Evolutionary conservation across 2,113 vertebrate species (phyloP).

Genomic region (Cygnus atratus): DNA sequence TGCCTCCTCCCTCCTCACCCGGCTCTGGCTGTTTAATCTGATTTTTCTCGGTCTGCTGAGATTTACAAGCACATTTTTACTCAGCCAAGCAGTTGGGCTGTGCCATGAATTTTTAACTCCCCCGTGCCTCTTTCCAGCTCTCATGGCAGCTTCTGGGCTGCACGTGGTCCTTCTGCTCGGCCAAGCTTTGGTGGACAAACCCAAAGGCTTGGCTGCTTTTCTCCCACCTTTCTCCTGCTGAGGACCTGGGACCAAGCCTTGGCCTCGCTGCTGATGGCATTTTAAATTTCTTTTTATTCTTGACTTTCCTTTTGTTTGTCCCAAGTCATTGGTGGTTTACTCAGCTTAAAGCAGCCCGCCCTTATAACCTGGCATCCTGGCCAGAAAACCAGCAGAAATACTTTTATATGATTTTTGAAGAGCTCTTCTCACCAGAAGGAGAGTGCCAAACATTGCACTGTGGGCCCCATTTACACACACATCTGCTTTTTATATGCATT

Average conservation of each 20-base stretch:
- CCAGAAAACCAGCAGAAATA: not conserved
- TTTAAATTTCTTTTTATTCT: not conserved
- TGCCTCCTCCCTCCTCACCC: rapidly evolving
- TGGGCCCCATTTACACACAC: not conserved
- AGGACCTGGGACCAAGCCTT: not conserved
- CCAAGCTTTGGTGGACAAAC: not conserved
- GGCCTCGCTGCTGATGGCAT: too few relatives aligned
- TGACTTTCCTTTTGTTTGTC: not conserved
- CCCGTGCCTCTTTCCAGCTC: not conserved
- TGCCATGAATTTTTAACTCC: not conserved
- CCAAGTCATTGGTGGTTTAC: not conserved
- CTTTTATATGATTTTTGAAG: not conserved
- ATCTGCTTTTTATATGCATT: not conserved
- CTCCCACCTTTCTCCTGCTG: not conserved
- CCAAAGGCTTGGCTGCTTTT: not conserved
- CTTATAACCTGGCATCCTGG: not conserved
- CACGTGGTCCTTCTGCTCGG: not conserved
- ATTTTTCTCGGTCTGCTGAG: not conserved
- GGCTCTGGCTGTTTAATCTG: not conserved
- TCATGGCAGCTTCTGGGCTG: not conserved
- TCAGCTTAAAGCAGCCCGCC: not conserved
- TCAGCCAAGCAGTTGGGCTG: not conserved
- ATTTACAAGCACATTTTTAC: not conserved
- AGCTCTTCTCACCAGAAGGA: not conserved
- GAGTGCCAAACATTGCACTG: not conserved